These are phyloP conservation scores for Catharus fuscescens DNA, from an alignment of 2,113 vertebrate genomes.

Conservation along the genomic window DNA sequence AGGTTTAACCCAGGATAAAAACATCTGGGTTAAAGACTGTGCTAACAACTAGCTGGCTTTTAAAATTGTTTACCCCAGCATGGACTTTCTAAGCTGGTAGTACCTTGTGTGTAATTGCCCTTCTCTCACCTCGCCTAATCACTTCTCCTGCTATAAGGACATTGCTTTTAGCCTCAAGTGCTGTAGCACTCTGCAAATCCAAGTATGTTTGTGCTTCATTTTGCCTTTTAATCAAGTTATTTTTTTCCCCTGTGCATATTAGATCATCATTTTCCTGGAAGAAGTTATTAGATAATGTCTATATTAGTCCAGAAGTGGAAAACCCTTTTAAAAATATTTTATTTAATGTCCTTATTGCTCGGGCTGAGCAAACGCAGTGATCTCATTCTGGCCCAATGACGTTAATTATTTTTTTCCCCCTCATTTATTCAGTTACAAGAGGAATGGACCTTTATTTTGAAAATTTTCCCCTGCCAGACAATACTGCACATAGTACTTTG, in stretches of 20 bases:
- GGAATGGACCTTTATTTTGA: slow-evolving; percentile 22
- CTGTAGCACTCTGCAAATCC: not conserved
- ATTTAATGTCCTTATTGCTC: slow-evolving; percentile 19
- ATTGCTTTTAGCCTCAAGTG: not conserved
- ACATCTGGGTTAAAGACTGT: not conserved
- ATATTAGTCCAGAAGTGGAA: slow-evolving; percentile 53
- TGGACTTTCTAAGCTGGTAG: not conserved
- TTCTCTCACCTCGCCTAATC: not conserved
- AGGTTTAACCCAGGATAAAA: not conserved
- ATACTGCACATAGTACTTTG: not conserved
- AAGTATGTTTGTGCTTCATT: not conserved
- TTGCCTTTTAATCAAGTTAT: not conserved
- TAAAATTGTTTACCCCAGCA: not conserved
- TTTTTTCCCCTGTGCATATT: not conserved
- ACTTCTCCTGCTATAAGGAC: not conserved
- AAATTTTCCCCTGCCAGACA: not conserved
- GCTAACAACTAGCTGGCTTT: not conserved
- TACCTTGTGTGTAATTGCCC: not conserved
- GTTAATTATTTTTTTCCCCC: slow-evolving; percentile 3
- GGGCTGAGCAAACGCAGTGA: not conserved
- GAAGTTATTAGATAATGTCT: slow-evolving; percentile 61
- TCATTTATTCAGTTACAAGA: slow-evolving; percentile 23
- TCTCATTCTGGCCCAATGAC: slow-evolving; percentile 6
- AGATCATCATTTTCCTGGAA: slow-evolving; percentile 63
- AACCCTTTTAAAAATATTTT: slow-evolving; percentile 45